A percentile compares a stretch with the other conserved stretches of the same genome.
Evolutionary conservation across 2,888 invertebrate species (phyloP).

Genomic region (Pterostichus niger): DNA sequence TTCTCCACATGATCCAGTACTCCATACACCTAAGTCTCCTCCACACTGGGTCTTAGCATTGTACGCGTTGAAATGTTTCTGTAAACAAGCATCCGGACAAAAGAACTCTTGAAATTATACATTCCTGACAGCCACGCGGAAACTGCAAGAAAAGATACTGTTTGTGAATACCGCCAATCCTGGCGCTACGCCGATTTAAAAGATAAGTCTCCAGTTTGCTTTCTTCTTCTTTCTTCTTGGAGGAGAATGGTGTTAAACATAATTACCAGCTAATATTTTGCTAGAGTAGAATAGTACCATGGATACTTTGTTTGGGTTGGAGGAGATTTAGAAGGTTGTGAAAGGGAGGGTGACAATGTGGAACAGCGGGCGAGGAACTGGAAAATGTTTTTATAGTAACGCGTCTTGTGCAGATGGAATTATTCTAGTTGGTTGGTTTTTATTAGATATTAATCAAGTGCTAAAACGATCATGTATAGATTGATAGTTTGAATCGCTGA

Average conservation of each 20-base stretch:
- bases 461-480: no score
- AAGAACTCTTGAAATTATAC: conserved; percentile 48
- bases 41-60: conserved; percentile 26
- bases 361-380: conserved; percentile 10
- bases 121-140: conserved; percentile 13
- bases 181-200: conserved; percentile 33
- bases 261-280: conserved; percentile 33
- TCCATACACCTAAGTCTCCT: background rate
- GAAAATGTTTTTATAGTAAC: background rate
- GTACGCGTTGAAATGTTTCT: conserved; percentile 62
- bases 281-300: conserved; percentile 7
- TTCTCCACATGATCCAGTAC: background rate
- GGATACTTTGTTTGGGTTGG: conserved; percentile 43
- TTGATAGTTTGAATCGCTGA: no score
- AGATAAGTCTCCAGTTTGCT: conserved; percentile 18
- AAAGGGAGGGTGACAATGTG: conserved; percentile 12
- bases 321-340: background rate
- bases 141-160: conserved; percentile 56
- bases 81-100: conserved; percentile 55
- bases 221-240: background rate
- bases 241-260: conserved; percentile 29
- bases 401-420: background rate
- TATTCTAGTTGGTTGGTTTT: background rate
- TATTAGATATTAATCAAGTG: no score
- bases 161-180: conserved; percentile 68